A percentile compares a stretch with the other conserved stretches of the same genome.
Evolutionary conservation across 2,797 vertebrate species (phyloP).

Genomic region (Zalophus californianus): DNA sequence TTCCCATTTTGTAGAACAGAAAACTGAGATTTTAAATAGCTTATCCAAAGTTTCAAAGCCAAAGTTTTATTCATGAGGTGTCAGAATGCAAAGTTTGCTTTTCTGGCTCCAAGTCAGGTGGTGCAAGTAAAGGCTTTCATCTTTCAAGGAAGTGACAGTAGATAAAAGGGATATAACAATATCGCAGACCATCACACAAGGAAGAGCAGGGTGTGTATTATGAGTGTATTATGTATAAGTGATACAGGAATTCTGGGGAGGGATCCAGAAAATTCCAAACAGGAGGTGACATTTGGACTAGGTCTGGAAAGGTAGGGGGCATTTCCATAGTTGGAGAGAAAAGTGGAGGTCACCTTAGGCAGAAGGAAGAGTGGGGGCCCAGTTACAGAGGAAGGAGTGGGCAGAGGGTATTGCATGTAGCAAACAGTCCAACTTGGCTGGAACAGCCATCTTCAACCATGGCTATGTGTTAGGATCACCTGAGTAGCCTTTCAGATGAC

Average conservation of each 20-base stretch:
- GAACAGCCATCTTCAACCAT: background rate
- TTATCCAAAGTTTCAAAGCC: background rate
- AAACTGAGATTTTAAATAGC: conserved; percentile 45
- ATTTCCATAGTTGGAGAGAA: background rate
- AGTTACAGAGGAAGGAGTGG: background rate
- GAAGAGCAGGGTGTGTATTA: background rate
- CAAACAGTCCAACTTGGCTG: too few relatives aligned
- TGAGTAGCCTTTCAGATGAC: background rate
- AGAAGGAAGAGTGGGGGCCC: background rate
- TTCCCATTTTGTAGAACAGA: conserved; percentile 23
- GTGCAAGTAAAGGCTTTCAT: background rate
- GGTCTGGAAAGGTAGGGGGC: background rate
- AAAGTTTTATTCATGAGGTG: background rate
- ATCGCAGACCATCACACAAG: background rate
- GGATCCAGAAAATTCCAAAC: background rate
- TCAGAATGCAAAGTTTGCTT: background rate
- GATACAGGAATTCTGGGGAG: background rate
- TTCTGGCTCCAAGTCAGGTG: background rate
- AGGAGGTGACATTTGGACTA: background rate
- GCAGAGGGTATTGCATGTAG: background rate
- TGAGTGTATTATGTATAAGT: background rate
- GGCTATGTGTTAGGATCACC: background rate
- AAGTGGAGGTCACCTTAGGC: background rate
- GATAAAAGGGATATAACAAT: background rate
- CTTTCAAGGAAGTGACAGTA: background rate